Evolutionary conservation across 2,797 vertebrate genomes (phyloP).

Genomic region (Cuniculus paca): DNA sequence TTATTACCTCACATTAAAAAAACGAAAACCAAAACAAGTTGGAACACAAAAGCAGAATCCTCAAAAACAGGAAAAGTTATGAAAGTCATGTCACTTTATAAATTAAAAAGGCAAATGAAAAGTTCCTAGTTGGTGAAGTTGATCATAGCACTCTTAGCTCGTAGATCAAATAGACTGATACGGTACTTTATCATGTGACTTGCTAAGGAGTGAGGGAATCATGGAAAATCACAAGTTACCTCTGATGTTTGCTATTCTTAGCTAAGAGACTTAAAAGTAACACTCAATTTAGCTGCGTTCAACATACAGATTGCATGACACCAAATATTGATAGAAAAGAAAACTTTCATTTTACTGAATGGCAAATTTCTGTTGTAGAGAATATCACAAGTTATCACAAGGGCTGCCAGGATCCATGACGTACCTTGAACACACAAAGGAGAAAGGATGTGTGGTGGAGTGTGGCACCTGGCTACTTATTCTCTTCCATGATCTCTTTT

Average conservation of each 20-base stretch:
- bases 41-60: not conserved
- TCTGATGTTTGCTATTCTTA: not conserved
- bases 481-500: not conserved
- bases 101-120: not conserved
- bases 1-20: not conserved
- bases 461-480: not conserved
- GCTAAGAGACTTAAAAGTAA: not conserved
- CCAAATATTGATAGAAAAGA: not conserved
- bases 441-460: too few relatives aligned
- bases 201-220: not conserved
- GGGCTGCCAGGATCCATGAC: too few relatives aligned
- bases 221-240: not conserved
- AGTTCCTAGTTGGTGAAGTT: not conserved
- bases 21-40: not conserved
- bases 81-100: not conserved
- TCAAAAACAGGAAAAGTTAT: not conserved
- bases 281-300: not conserved
- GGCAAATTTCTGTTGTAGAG: not conserved
- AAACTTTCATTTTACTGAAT: not conserved
- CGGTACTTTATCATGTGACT: not conserved
- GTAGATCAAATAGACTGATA: not conserved
- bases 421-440: not conserved
- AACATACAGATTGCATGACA: not conserved
- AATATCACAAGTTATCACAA: not conserved
- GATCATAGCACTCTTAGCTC: not conserved